Percentiles rank a stretch among this genome's conserved stretches.
phyloP scores from a whole-genome alignment of 2,797 vertebrate species.

The Sebastes kiyomatsui region DNA sequence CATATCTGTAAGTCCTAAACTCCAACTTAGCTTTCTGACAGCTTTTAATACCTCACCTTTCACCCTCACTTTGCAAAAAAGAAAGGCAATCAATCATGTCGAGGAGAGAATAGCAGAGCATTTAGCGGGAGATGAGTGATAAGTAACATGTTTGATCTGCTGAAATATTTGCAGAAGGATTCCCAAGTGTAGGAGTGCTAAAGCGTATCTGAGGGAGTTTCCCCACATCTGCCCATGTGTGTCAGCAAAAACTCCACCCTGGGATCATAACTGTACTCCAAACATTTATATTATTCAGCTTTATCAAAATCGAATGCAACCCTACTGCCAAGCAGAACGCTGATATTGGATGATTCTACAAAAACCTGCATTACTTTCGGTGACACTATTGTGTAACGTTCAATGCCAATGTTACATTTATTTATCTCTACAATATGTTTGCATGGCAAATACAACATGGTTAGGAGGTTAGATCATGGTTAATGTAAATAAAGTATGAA shows the following conservation, averaged over 20 bases:
- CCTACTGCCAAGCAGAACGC: not conserved
- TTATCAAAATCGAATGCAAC: not conserved
- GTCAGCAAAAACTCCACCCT: slow-evolving; percentile 36
- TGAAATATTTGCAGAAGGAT: slow-evolving; percentile 73
- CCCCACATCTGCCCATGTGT: slow-evolving; percentile 57
- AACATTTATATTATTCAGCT: slow-evolving; percentile 6
- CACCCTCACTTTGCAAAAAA: slow-evolving; percentile 67
- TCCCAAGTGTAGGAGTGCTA: slow-evolving; percentile 59
- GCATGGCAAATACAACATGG: not conserved
- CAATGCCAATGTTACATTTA: not conserved
- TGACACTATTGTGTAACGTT: not conserved
- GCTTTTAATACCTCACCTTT: slow-evolving; percentile 71
- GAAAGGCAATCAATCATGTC: slow-evolving; percentile 69
- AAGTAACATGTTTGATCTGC: slow-evolving; percentile 73
- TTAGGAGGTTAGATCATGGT: not conserved
- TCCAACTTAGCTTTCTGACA: slow-evolving; percentile 55
- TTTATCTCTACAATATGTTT: not conserved
- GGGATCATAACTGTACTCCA: slow-evolving; percentile 16
- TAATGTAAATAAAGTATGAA: not conserved
- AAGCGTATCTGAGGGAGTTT: slow-evolving; percentile 68
- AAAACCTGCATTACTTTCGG: not conserved
- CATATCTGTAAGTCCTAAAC: slow-evolving; percentile 59
- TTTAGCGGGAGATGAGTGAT: slow-evolving; percentile 77
- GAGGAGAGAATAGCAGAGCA: slow-evolving; percentile 58
- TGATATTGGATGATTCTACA: too few relatives aligned